Conservation (phyloP, 1,140 invertebrate species). For the Heliconius nattereri region DNA sequence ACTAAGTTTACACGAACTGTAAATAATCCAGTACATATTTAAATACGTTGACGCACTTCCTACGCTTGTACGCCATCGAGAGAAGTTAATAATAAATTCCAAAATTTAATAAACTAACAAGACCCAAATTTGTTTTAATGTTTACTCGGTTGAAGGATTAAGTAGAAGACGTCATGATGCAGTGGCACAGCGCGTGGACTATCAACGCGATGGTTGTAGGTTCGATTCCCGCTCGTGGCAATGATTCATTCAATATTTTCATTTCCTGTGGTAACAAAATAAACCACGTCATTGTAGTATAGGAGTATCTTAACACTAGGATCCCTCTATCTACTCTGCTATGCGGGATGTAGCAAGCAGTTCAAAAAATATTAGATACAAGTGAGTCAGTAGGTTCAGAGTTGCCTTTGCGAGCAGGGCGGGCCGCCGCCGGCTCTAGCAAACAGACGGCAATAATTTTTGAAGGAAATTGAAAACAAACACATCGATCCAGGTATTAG, state of each 20-base stretch:
- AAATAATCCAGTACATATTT: not conserved
- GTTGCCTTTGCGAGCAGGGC: not conserved
- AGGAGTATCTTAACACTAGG: no score
- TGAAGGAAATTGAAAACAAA: slow-evolving; percentile 57
- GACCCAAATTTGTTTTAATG: slow-evolving; percentile 3
- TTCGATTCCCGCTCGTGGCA: no score
- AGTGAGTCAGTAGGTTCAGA: not conserved
- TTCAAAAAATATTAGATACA: not conserved
- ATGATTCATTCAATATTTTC: no score
- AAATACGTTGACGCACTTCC: not conserved
- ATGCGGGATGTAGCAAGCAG: no score
- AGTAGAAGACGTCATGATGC: not conserved
- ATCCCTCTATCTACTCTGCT: no score
- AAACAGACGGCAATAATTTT: slow-evolving; percentile 52
- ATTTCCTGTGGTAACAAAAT: no score
- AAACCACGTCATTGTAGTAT: no score
- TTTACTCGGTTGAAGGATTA: slow-evolving; percentile 5
- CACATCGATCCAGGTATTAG: slow-evolving; percentile 43
- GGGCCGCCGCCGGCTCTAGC: slow-evolving; percentile 20
- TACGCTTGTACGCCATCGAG: not conserved
- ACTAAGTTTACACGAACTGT: not conserved
- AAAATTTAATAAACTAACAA: slow-evolving; percentile 21
- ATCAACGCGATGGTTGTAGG: no score
- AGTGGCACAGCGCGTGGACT: no score
- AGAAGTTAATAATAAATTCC: slow-evolving; percentile 11